Percentiles rank a stretch among this genome's conserved stretches.
Evolutionary conservation across 2,888 invertebrate species (phyloP).

Genomic region (Hypena proboscidalis): DNA sequence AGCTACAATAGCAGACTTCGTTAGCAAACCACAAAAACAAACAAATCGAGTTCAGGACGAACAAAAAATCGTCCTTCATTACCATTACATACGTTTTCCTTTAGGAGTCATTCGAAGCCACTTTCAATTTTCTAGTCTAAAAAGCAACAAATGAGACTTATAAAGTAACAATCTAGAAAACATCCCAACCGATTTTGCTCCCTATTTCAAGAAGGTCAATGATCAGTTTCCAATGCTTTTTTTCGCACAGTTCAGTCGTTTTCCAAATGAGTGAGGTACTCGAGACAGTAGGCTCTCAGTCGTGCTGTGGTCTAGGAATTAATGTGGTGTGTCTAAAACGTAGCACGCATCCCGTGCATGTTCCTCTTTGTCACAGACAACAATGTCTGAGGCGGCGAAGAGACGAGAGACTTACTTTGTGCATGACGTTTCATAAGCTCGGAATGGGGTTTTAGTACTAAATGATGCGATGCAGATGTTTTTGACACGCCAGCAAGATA

Average conservation of each 20-base stretch:
- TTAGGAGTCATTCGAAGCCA: slow-evolving; percentile 53
- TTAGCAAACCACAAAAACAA: slow-evolving; percentile 12
- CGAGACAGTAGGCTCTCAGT: slow-evolving; percentile 76
- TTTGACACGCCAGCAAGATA: not conserved
- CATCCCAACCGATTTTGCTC: slow-evolving; percentile 1
- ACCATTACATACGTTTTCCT: slow-evolving; percentile 47
- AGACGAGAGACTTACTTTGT: slow-evolving; percentile 40
- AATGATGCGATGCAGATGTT: slow-evolving; percentile 7
- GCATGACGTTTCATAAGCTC: slow-evolving; percentile 32
- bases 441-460: slow-evolving; percentile 25
- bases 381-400: slow-evolving; percentile 51
- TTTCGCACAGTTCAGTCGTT: slow-evolving; percentile 12
- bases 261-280: slow-evolving; percentile 39
- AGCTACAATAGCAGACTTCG: slow-evolving; percentile 4
- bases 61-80: slow-evolving; percentile 44
- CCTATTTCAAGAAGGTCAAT: not conserved
- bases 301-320: slow-evolving; percentile 74
- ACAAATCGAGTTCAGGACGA: slow-evolving; percentile 15
- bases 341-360: slow-evolving; percentile 62
- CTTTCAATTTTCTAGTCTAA: slow-evolving; percentile 57
- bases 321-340: slow-evolving; percentile 77
- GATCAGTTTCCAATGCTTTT: not conserved
- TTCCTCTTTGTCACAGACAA: slow-evolving; percentile 58
- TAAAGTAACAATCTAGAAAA: slow-evolving; percentile 42
- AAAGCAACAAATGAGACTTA: slow-evolving; percentile 55